Evolutionary conservation across 1,140 invertebrate species (phyloP).

Genomic region (Drosophila teissieri): DNA sequence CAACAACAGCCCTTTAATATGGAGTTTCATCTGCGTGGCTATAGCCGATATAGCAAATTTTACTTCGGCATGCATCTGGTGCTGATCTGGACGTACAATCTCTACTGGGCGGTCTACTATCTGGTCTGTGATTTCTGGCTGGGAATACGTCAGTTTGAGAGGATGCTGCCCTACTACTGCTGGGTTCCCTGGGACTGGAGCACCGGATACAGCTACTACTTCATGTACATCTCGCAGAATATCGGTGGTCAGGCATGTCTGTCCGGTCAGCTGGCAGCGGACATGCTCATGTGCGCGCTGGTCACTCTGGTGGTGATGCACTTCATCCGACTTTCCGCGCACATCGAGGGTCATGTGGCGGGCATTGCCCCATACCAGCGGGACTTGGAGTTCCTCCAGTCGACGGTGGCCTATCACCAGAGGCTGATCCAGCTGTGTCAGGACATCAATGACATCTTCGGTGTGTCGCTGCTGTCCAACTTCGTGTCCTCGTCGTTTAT

Average conservation of each 20-base stretch:
- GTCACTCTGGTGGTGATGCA: constrained; percentile 74
- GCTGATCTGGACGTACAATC: constrained; percentile 73
- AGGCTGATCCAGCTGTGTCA: constrained; percentile 44
- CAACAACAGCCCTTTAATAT: constrained; percentile 47
- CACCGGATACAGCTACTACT: constrained; percentile 60
- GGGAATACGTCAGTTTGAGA: constrained; percentile 31
- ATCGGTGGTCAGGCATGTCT: constrained; percentile 60
- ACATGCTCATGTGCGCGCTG: constrained; percentile 68
- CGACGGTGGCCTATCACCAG: constrained; percentile 62
- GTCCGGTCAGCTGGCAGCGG: constrained; percentile 64
- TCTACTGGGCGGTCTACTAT: constrained; percentile 66
- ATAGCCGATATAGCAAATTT: constrained; percentile 49
- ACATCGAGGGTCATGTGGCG: constrained; percentile 43
- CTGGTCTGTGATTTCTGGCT: constrained; percentile 68
- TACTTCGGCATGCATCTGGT: constrained; percentile 62
- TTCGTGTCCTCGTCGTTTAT: constrained; percentile 68
- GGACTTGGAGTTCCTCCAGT: constrained; percentile 60
- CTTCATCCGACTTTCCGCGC: constrained; percentile 42
- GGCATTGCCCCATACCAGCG: neutral
- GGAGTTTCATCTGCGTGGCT: constrained; percentile 18
- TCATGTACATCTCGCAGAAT: constrained; percentile 62
- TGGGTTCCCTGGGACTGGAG: constrained; percentile 76
- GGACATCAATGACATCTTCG: constrained; percentile 65
- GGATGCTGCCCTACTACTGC: constrained; percentile 66
- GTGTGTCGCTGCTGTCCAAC: constrained; percentile 64